Conservation (phyloP, 2,888 invertebrate genomes). For the Microctonus hyperodae region DNA sequence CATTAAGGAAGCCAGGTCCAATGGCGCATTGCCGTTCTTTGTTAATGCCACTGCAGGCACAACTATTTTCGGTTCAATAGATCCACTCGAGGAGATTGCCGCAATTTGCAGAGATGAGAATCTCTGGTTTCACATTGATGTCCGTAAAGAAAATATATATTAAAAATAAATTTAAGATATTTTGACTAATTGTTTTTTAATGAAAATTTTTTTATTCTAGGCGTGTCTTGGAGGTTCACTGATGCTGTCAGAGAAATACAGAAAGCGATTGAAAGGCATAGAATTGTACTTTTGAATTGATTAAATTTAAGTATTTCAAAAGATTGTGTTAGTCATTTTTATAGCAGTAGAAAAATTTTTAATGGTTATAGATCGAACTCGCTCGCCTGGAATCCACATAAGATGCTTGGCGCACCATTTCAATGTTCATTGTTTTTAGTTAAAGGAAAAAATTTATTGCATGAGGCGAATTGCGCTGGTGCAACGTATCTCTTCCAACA, state of each 20-base stretch:
- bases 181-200: neutral
- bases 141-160: slow-evolving; percentile 59
- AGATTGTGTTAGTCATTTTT: neutral
- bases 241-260: slow-evolving; percentile 73
- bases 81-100: slow-evolving; percentile 74
- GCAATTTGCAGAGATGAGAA: slow-evolving; percentile 72
- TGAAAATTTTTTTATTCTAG: slow-evolving; percentile 58
- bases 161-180: neutral
- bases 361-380: slow-evolving; percentile 72
- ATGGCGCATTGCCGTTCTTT: slow-evolving; percentile 70
- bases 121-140: slow-evolving; percentile 86
- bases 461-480: slow-evolving; percentile 74
- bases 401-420: slow-evolving; percentile 81
- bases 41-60: slow-evolving; percentile 82
- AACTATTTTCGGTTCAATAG: slow-evolving; percentile 85
- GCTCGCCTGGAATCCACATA: slow-evolving; percentile 87
- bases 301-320: slow-evolving; percentile 2
- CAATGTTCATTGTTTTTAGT: slow-evolving; percentile 79
- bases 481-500: slow-evolving; percentile 83
- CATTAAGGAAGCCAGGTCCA: slow-evolving; percentile 64
- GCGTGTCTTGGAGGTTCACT: slow-evolving; percentile 83
- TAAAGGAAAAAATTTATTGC: slow-evolving; percentile 68
- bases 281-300: slow-evolving; percentile 65
- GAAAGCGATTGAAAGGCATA: slow-evolving; percentile 70
- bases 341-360: no score